These are phyloP conservation scores for Armadillidium nasatum DNA, from an alignment of 1,140 invertebrate species.

Conservation along the genomic window DNA sequence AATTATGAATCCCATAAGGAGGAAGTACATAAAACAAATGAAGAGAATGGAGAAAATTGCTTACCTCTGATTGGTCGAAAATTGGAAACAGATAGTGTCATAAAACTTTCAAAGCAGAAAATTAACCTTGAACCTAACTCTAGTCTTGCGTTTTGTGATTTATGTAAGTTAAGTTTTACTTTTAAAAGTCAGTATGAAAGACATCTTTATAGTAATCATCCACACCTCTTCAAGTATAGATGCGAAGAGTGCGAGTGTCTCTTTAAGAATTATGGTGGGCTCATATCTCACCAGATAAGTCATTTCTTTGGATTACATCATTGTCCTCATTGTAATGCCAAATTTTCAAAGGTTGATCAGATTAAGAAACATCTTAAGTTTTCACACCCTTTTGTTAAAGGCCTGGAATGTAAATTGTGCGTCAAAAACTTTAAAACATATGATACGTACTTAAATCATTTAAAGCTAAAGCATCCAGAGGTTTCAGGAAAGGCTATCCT, in stretches of 20 bases:
- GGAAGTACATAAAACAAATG: constrained; percentile 25
- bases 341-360: constrained; percentile 36
- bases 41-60: constrained; percentile 24
- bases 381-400: constrained; percentile 31
- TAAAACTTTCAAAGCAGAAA: neutral
- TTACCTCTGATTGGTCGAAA: constrained; percentile 24
- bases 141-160: constrained; percentile 25
- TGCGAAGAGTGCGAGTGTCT: constrained; percentile 34
- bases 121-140: too few species aligned
- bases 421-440: constrained; percentile 31
- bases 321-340: constrained; percentile 32
- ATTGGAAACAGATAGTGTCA: constrained; percentile 13
- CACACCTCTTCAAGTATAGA: constrained; percentile 27
- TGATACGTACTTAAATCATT: constrained; percentile 32
- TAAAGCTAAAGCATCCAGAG: constrained; percentile 36
- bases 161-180: constrained; percentile 29
- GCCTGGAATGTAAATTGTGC: constrained; percentile 33
- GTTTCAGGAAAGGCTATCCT: constrained; percentile 32
- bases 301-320: constrained; percentile 35
- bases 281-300: constrained; percentile 28
- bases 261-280: constrained; percentile 26
- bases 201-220: constrained; percentile 29
- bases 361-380: constrained; percentile 32
- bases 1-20: constrained; percentile 26
- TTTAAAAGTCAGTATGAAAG: constrained; percentile 28